Evolutionary conservation across 2,888 invertebrate genomes (phyloP), one percentile per base, ranked within the genome.

Genomic region (Uloborus plumipes): DNA sequence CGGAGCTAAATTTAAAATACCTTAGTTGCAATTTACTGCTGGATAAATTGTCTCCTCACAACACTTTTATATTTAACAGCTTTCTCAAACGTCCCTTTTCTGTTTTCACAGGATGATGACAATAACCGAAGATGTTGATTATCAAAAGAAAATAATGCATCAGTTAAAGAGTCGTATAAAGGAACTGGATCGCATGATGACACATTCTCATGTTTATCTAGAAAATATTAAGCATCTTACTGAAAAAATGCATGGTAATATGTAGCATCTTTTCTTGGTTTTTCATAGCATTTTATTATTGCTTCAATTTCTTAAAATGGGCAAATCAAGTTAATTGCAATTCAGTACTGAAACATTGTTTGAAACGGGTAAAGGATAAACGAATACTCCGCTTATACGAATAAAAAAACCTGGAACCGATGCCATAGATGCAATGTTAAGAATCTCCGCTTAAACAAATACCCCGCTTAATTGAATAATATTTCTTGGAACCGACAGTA

Each of bases 41-140:
- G 0, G n/a, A 2, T 50, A 66, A 64, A 39, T 1, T 14, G 9
- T 62, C 11, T 13, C 22, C 9, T 2, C 26, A 4, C 26, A 26
- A 0, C 16, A 22, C 15, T 62, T 62, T 62, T 3, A 9, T 62
- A 6, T 26, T 62, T 1, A 14, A 15, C 20, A 62, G 7, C 1
- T 18, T 55, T n/a, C 16, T 55, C 16, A 15, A n/a, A 26, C 31
- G 26, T 14, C 7, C 16, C 26, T 2, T 39, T 39, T 39, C 11
- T 39, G 9, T 11, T 18, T 64, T 74, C 51, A 15, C 39, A 84
- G 84, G 51, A 73, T 84, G 47, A 81, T 74, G 74, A 81, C 77
- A 7, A 81, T 84, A 50, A 79, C 85, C 15, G 85, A 85, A 65
- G 85, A 85, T 59, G 79, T 84, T 18, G 85, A 85, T 15, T 85